Base-by-base conservation (phyloP, 2,797 vertebrate genomes). In the Sylvilagus floridanus region DNA sequence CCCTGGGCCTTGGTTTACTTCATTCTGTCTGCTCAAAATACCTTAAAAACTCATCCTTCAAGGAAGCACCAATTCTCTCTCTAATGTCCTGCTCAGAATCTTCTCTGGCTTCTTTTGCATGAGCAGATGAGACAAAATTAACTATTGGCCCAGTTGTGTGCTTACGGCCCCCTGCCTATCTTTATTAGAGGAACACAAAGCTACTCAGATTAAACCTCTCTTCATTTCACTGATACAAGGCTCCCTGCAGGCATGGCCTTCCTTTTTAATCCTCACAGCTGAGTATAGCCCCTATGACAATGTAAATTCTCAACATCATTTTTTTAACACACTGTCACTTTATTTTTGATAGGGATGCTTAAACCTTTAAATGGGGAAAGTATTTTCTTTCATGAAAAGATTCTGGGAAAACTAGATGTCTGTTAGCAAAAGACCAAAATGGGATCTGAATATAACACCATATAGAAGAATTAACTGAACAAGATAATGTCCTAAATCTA, bases 161-260 rank as follows among this genome's bases (percentile, higher is more conserved):
- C 0, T 10, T 7, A 37, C 1, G 24, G 62, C 0, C 26, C 4
- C 4, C 22, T 68, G 32, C 37, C 50, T n/a, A 16, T 2, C 57
- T 63, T 22, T 37, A 28, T 52, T 42, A 88, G 37, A 16, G 28
- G 26, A 42, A 83, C 52, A 90, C 22, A 12, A 65, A 78, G 10
- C 63, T 5, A 22, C n/a, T 66, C 42, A 47, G 42, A 10, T 26
- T 68, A 32, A 71, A 21, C 16, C 26, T 65, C 22, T 72, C 24
- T 83, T 54, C 57, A 66, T 10, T 5, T 6, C 30, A 16, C 3
- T 5, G 12, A 21, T 66, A 50, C 63, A 85, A 2, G 13, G 5
- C 2, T 86, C 52, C 77, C 22, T 42, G 35, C 78, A 69, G 21
- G 6, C 17, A 83, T 50, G 28, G 21, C 57, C 19, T 73, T 71